Percentiles rank a stretch among this genome's conserved stretches.
phyloP scores from a whole-genome alignment of 2,888 invertebrate species.

The Drosophila buzzatii region DNA sequence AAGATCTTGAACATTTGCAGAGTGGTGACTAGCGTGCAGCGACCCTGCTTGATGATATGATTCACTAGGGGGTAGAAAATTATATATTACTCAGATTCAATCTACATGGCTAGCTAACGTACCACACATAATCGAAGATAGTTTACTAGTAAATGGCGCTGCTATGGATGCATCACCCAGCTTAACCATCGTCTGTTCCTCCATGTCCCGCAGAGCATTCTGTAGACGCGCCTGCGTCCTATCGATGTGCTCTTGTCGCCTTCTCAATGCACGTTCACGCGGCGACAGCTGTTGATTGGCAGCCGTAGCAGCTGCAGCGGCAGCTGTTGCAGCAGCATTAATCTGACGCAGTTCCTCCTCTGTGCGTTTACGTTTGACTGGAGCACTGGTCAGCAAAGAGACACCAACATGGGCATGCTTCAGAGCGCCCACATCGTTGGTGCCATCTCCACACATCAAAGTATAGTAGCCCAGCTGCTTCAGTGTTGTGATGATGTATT shows the following conservation, averaged over 20 bases:
- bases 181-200: conserved; percentile 95
- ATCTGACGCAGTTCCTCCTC: conserved; percentile 61
- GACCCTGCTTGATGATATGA: conserved; percentile 99
- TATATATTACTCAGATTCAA: neutral
- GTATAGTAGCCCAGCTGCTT: conserved; percentile 94
- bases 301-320: conserved; percentile 51
- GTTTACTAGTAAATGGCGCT: conserved; percentile 98
- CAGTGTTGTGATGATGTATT: conserved; percentile 95
- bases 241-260: conserved; percentile 82
- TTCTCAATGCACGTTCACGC: conserved; percentile 80
- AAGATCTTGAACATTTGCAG: conserved; percentile 99
- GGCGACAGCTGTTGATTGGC: conserved; percentile 78
- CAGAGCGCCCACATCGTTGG: conserved; percentile 99
- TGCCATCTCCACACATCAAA: conserved; percentile 99
- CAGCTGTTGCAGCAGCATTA: conserved; percentile 48
- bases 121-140: conserved; percentile 98
- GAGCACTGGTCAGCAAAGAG: conserved; percentile 94
- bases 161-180: conserved; percentile 99
- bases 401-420: conserved; percentile 99
- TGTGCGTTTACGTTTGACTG: conserved; percentile 86
- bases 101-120: conserved; percentile 82
- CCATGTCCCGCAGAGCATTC: conserved; percentile 91
- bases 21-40: conserved; percentile 99
- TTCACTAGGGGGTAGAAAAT: conserved; percentile 90
- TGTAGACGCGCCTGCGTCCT: conserved; percentile 83